Percentiles rank a stretch among this genome's conserved stretches.
phyloP scores from a whole-genome alignment of 2,888 invertebrate genomes.

The Latrodectus elegans region DNA sequence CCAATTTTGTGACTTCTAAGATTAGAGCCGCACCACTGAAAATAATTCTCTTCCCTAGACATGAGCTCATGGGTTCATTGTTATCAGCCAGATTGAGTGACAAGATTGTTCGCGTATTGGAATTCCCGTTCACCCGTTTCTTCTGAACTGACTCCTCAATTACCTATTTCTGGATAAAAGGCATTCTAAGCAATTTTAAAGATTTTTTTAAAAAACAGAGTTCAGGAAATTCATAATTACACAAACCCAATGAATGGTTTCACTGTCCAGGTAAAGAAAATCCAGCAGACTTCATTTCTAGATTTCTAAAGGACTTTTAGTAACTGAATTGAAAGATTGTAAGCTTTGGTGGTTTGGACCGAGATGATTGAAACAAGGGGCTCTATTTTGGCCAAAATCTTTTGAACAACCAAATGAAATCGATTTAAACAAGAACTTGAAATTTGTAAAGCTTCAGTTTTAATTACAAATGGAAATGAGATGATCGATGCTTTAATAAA shows the following conservation, averaged over 20 bases:
- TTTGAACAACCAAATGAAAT: background rate
- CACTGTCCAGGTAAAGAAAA: constrained; percentile 4
- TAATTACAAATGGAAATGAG: background rate
- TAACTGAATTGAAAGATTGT: constrained; percentile 40
- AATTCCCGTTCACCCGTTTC: background rate
- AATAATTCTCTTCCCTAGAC: background rate
- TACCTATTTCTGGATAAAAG: background rate
- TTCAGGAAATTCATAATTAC: constrained; percentile 19
- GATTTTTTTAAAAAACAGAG: background rate
- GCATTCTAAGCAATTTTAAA: background rate
- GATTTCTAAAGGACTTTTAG: constrained; percentile 64
- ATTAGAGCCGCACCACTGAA: background rate
- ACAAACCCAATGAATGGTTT: constrained; percentile 7
- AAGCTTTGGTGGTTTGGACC: constrained; percentile 68
- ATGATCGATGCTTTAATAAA: background rate
- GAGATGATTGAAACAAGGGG: background rate
- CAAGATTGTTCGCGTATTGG: background rate
- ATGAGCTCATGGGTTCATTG: background rate
- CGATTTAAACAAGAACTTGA: background rate
- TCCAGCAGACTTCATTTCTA: constrained; percentile 71
- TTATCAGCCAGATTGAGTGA: constrained; percentile 16
- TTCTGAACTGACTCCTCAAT: background rate
- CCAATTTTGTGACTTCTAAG: constrained; percentile 12
- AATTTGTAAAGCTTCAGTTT: background rate
- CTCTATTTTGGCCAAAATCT: background rate